These are phyloP conservation scores for Crematogaster levior DNA, from an alignment of 2,888 invertebrate species.

Conservation along the genomic window DNA sequence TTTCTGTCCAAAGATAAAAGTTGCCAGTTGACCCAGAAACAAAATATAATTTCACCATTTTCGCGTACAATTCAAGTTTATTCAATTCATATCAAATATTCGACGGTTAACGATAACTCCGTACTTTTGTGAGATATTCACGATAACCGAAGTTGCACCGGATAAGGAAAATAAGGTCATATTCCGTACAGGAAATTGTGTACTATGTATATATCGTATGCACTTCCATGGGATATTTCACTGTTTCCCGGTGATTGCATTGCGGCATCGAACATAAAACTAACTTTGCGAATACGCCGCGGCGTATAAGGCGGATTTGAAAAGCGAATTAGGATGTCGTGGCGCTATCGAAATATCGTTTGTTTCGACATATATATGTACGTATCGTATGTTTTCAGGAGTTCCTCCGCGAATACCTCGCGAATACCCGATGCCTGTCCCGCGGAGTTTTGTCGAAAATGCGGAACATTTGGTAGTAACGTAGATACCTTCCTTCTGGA, in stretches of 20 bases:
- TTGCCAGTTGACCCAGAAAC: background rate
- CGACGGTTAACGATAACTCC: background rate
- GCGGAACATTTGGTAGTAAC: conserved; percentile 61
- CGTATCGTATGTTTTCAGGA: conserved; percentile 56
- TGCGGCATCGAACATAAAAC: conserved; percentile 70
- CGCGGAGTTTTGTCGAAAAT: conserved; percentile 33
- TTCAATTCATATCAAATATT: conserved; percentile 3
- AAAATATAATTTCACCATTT: background rate
- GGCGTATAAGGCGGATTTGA: conserved; percentile 54
- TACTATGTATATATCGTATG: conserved; percentile 59
- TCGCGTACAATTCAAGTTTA: background rate
- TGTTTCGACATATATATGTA: conserved; percentile 49
- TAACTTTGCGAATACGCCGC: conserved; percentile 73
- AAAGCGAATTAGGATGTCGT: conserved; percentile 72
- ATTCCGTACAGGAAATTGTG: conserved; percentile 64
- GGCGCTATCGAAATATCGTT: conserved; percentile 71
- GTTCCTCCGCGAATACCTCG: conserved; percentile 42
- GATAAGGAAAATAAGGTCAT: conserved; percentile 65
- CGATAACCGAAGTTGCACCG: conserved; percentile 25
- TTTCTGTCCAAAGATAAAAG: background rate
- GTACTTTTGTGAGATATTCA: conserved; percentile 27
- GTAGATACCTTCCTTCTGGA: background rate
- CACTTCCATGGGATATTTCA: conserved; percentile 66
- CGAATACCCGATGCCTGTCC: conserved; percentile 58
- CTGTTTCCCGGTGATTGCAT: conserved; percentile 75